Percentiles rank a stretch among this genome's conserved stretches.
These are phyloP conservation scores for Coregonus suidteri DNA, from an alignment of 2,797 vertebrate species.

Conservation along the genomic window DNA sequence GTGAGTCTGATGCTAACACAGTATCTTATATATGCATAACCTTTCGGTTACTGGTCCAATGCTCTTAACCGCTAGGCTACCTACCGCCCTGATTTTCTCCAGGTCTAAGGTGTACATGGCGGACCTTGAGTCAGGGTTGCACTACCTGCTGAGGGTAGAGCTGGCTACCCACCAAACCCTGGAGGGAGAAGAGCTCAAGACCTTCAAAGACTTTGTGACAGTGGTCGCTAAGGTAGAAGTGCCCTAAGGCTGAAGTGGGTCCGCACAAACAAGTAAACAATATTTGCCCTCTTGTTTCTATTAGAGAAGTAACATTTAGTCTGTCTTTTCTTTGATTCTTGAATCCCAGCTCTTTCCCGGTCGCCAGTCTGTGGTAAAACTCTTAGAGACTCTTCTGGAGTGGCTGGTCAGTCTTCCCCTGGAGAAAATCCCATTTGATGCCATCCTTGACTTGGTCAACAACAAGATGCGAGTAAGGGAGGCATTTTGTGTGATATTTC, in stretches of 20 bases:
- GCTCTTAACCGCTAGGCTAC: too few relatives aligned
- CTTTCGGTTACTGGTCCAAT: too few relatives aligned
- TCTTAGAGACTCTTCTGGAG: constrained; percentile 90
- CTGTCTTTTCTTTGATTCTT: constrained; percentile 12
- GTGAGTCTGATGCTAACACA: constrained; percentile 66
- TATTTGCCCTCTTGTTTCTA: not conserved
- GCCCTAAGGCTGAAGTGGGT: not conserved
- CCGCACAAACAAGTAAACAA: not conserved
- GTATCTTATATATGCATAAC: not conserved
- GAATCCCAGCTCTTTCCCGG: constrained; percentile 83
- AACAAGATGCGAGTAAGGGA: constrained; percentile 92
- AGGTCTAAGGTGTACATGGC: constrained; percentile 86
- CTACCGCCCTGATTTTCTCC: not conserved
- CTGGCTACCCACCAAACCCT: constrained; percentile 83
- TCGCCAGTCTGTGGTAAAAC: constrained; percentile 83
- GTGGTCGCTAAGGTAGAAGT: constrained; percentile 78
- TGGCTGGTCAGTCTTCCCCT: constrained; percentile 92
- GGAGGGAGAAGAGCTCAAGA: constrained; percentile 84
- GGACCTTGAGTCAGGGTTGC: constrained; percentile 91
- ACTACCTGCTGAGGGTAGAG: constrained; percentile 90
- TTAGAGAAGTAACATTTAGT: not conserved
- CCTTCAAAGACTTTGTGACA: constrained; percentile 87
- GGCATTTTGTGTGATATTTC: not conserved
- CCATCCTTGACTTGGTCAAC: constrained; percentile 93
- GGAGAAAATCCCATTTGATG: constrained; percentile 89